Base-by-base conservation (phyloP, 2,888 invertebrate genomes). In the Sepiola atlantica region DNA sequence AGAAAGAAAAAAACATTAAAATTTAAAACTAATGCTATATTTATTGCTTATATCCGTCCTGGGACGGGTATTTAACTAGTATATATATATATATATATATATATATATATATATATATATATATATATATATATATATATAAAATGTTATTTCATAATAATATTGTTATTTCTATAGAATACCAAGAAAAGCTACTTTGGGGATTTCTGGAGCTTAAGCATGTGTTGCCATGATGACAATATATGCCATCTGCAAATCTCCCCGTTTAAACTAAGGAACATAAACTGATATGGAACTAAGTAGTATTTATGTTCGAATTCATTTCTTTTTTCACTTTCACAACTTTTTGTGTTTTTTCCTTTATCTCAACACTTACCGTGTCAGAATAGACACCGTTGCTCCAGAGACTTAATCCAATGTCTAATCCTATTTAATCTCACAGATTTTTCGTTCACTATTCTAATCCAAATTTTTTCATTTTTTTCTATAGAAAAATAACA, bases 161-260 rank as follows among this genome's bases (percentile, higher is more conserved):
- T n/a, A 77, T n/a, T 77, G 77, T n/a, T 77, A 77, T 77, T 77
- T 77, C n/a, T 77, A 77, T 77, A 77, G n/a, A 77, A n/a, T n/a
- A 77, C 77, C 77, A 77, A 77, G 77, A n/a, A n/a, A n/a, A n/a
- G 32, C n/a, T 77, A 77, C 77, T 77, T 32, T n/a, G 77, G 77
- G 77, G 77, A 77, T 77, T 77, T 77, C n/a, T 32, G 3, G 16
- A 32, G 77, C 77, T 77, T 77, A 77, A n/a, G 77, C 32, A 77
- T 77, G 77, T n/a, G 77, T 77, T 12, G n/a, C 32, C n/a, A n/a
- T 77, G 77, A 77, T n/a, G 77, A 77, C 77, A n/a, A 20, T 77
- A 77, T 77, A 18, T n/a, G 32, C 77, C 77, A 77, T n/a, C n/a
- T 77, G 77, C n/a, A 77, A 77, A 77, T 77, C 77, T 77, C n/a